Conservation (phyloP, 2,888 invertebrate species). For the Amphipoea oculea region DNA sequence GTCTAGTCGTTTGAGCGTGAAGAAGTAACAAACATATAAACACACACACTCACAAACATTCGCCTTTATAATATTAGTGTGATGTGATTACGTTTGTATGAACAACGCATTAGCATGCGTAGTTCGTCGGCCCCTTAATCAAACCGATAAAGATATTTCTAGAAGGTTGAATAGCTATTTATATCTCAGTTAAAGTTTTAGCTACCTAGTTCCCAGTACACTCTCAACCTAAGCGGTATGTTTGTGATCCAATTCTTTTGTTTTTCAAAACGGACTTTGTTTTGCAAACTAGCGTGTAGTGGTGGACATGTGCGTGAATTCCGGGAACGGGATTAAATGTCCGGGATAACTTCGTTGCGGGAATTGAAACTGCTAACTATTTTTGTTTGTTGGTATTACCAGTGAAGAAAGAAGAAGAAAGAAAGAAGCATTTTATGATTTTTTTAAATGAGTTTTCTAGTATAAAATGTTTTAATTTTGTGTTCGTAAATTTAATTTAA, state of each 20-base stretch:
- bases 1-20: too few relatives aligned
- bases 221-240: constrained; percentile 57
- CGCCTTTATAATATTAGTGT: too few relatives aligned
- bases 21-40: too few relatives aligned
- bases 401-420: too few relatives aligned
- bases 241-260: constrained; percentile 70
- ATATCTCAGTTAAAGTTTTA: neutral
- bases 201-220: constrained; percentile 22
- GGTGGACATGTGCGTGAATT: constrained; percentile 55
- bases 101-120: too few relatives aligned
- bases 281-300: constrained; percentile 64
- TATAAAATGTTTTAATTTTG: neutral
- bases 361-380: constrained; percentile 42
- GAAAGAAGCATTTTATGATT: neutral
- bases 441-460: neutral
- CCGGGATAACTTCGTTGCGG: constrained; percentile 45
- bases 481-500: too few relatives aligned
- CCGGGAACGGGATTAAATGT: constrained; percentile 59
- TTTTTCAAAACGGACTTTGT: constrained; percentile 72
- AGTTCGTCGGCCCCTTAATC: too few relatives aligned
- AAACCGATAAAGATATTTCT: neutral
- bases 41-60: too few relatives aligned
- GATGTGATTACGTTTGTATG: too few relatives aligned
- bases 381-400: constrained; percentile 36
- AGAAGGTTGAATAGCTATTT: neutral